A percentile compares a stretch with the other conserved stretches of the same genome.
Conservation (phyloP, 1,140 invertebrate genomes). For the Rhizoglyphus robini region DNA sequence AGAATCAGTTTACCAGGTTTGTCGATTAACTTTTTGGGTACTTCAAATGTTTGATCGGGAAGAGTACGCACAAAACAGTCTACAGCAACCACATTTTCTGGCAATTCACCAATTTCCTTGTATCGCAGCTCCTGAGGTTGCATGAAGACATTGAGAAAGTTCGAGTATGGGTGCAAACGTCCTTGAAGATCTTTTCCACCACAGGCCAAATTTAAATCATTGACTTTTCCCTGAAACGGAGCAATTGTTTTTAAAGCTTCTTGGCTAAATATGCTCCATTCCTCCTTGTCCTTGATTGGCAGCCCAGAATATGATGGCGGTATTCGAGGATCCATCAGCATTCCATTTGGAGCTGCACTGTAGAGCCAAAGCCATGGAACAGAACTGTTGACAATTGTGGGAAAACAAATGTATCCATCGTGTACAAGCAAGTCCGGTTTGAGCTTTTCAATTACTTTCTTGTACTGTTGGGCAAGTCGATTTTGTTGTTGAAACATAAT, state of each 20-base stretch:
- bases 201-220: not conserved
- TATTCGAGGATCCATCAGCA: not conserved
- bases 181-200: not conserved
- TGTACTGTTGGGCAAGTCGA: not conserved
- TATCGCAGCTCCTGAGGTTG: conserved; percentile 14
- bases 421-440: conserved; percentile 15
- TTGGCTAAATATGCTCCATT: not conserved
- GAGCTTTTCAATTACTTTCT: not conserved
- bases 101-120: not conserved
- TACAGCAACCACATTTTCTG: not conserved
- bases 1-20: conserved; percentile 16
- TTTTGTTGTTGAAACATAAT: not conserved
- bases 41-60: not conserved
- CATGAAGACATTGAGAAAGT: conserved; percentile 17
- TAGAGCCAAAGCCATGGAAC: conserved; percentile 21
- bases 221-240: not conserved
- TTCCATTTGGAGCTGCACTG: conserved; percentile 1
- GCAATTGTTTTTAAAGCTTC: not conserved
- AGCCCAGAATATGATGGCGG: conserved; percentile 14
- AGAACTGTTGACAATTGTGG: conserved; percentile 4
- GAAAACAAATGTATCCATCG: conserved; percentile 19
- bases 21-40: conserved; percentile 7
- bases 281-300: not conserved
- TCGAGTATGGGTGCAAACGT: conserved; percentile 3
- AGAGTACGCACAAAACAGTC: not conserved